These are phyloP conservation scores for Aurelia aurita complex sp. Pacific DNA, from an alignment of 30 jellyfish, hydroid and myxozoan species.

Conservation along the genomic window DNA sequence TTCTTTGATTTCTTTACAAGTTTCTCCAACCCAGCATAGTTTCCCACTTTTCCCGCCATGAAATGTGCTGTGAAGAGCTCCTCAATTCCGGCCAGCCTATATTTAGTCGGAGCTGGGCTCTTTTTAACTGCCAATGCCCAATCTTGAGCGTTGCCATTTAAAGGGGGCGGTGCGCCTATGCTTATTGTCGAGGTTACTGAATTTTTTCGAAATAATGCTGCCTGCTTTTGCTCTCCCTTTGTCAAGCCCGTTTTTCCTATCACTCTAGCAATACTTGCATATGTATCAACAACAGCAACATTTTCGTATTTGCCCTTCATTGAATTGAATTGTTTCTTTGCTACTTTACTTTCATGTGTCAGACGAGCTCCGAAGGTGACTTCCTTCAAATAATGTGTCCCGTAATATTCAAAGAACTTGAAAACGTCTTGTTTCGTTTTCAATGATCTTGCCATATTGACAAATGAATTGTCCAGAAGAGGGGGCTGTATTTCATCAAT, in stretches of 20 bases:
- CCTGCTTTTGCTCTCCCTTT: conserved; percentile 23
- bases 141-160: conserved; percentile 44
- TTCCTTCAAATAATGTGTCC: conserved; percentile 56
- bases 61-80: conserved; percentile 37
- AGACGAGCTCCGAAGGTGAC: conserved; percentile 65
- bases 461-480: conserved; percentile 15
- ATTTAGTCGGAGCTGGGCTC: conserved; percentile 61
- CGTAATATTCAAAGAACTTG: conserved; percentile 54
- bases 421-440: conserved; percentile 33
- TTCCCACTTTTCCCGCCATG: conserved; percentile 40
- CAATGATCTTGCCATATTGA: conserved; percentile 16
- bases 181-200: conserved; percentile 57
- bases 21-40: background rate
- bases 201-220: conserved; percentile 24
- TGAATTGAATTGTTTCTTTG: conserved; percentile 21
- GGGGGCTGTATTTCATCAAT: conserved; percentile 65
- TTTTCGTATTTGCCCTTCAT: background rate
- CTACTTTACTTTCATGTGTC: conserved; percentile 49
- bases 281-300: conserved; percentile 50
- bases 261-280: conserved; percentile 38
- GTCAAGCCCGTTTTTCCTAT: conserved; percentile 36
- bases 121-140: conserved; percentile 77
- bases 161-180: conserved; percentile 79
- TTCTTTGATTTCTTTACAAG: background rate
- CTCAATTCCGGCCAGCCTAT: conserved; percentile 54